These are phyloP conservation scores for Brotula barbata DNA, from an alignment of 2,797 vertebrate species.

Conservation along the genomic window DNA sequence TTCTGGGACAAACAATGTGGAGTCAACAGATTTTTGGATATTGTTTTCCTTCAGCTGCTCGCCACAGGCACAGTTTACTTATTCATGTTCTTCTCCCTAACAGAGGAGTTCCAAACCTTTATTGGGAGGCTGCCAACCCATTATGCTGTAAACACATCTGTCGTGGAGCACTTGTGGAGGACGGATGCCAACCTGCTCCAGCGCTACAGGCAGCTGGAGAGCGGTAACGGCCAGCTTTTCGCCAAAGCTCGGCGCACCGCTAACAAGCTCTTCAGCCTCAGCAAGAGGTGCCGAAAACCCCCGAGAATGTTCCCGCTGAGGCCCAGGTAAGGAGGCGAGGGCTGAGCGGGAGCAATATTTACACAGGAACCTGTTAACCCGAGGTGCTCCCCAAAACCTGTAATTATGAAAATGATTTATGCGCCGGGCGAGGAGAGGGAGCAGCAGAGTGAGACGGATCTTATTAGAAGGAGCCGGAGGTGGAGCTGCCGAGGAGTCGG, in stretches of 20 bases:
- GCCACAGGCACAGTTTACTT: slow-evolving; percentile 55
- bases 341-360: slow-evolving; percentile 34
- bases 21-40: slow-evolving; percentile 20
- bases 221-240: slow-evolving; percentile 84
- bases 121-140: slow-evolving; percentile 89
- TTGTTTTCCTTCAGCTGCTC: slow-evolving; percentile 39
- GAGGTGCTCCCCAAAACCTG: slow-evolving; percentile 61
- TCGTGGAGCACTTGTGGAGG: slow-evolving; percentile 91
- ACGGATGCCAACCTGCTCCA: slow-evolving; percentile 88
- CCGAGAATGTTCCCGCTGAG: slow-evolving; percentile 88
- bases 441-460: slow-evolving; percentile 56
- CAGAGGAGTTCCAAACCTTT: slow-evolving; percentile 96
- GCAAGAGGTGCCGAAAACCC: slow-evolving; percentile 90
- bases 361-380: slow-evolving; percentile 52
- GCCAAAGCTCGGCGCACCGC: slow-evolving; percentile 87
- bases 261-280: slow-evolving; percentile 94
- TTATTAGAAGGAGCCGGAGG: slow-evolving; percentile 65
- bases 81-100: slow-evolving; percentile 54
- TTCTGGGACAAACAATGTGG: slow-evolving; percentile 48
- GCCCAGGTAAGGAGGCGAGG: slow-evolving; percentile 84
- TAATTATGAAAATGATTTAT: slow-evolving; percentile 76
- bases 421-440: slow-evolving; percentile 34
- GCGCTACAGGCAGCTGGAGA: slow-evolving; percentile 90
- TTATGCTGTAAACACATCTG: slow-evolving; percentile 91
- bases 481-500: slow-evolving; percentile 50